These are phyloP conservation scores for Megaleporinus macrocephalus DNA, from an alignment of 2,113 vertebrate species.

Conservation along the genomic window DNA sequence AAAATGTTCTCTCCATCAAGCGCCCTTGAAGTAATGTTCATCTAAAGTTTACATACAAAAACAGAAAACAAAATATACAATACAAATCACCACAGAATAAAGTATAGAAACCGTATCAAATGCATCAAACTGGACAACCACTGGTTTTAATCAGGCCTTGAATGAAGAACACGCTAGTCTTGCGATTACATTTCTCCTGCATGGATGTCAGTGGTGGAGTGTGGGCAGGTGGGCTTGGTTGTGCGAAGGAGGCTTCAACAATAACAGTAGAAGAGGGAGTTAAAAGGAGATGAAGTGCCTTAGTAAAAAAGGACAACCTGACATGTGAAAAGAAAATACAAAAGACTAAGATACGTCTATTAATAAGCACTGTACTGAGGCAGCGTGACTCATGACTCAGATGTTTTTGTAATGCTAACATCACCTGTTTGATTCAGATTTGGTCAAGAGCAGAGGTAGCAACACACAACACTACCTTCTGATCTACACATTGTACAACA, in stretches of 20 bases:
- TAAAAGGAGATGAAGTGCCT: neutral
- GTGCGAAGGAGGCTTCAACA: neutral
- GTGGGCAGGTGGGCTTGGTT: neutral
- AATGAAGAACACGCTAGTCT: neutral
- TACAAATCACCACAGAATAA: neutral
- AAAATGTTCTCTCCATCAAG: neutral
- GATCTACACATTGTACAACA: neutral
- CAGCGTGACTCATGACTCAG: neutral
- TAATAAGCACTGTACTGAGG: neutral
- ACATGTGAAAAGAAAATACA: neutral
- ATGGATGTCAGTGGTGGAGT: neutral
- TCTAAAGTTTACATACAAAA: neutral
- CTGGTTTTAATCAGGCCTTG: neutral
- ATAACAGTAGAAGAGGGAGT: neutral
- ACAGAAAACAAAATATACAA: neutral
- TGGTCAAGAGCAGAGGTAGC: neutral
- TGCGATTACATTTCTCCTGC: neutral
- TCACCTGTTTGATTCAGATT: neutral
- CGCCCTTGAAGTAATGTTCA: neutral
- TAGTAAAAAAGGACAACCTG: neutral
- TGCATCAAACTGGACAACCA: neutral
- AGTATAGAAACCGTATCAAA: neutral
- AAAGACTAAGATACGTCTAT: neutral
- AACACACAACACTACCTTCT: neutral
- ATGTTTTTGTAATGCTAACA: conserved; percentile 7